Evolutionary conservation across 2,113 vertebrate species (phyloP).

Genomic region (Stigmatopora argus): DNA sequence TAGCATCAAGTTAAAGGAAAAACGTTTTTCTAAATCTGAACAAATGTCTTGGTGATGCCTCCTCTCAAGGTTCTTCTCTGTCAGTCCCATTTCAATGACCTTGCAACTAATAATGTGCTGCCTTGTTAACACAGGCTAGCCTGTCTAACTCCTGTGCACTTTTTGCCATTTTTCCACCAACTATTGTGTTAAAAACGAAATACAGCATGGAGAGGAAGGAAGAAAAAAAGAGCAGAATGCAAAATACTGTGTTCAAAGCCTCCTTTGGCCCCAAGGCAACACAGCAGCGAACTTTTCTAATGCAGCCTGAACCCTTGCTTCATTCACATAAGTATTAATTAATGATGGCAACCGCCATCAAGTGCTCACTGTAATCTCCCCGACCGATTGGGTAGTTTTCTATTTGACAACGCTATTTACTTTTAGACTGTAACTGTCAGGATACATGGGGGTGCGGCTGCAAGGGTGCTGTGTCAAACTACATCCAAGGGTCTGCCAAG

Average conservation of each 20-base stretch:
- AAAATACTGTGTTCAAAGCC: slow-evolving; percentile 37
- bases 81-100: neutral
- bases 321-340: slow-evolving; percentile 48
- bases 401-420: slow-evolving; percentile 45
- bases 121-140: slow-evolving; percentile 23
- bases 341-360: slow-evolving; percentile 24
- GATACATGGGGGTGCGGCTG: slow-evolving; percentile 14
- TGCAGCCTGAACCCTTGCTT: slow-evolving; percentile 34
- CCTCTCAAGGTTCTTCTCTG: too few relatives aligned
- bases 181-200: slow-evolving; percentile 22
- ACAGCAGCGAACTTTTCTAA: slow-evolving; percentile 18
- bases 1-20: too few relatives aligned
- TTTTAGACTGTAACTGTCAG: slow-evolving; percentile 29
- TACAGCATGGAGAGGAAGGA: neutral
- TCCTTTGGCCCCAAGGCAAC: slow-evolving; percentile 36
- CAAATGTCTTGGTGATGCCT: too few relatives aligned
- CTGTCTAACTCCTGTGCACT: neutral
- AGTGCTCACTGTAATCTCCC: slow-evolving; percentile 41
- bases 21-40: too few relatives aligned
- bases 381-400: slow-evolving; percentile 34
- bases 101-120: slow-evolving; percentile 23
- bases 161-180: slow-evolving; percentile 21
- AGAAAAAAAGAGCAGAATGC: slow-evolving; percentile 6
- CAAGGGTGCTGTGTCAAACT: slow-evolving; percentile 4
- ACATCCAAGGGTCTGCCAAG: slow-evolving; percentile 20